Conservation (phyloP, 2,113 vertebrate genomes). For the Sterrhoptilus dennistouni region DNA sequence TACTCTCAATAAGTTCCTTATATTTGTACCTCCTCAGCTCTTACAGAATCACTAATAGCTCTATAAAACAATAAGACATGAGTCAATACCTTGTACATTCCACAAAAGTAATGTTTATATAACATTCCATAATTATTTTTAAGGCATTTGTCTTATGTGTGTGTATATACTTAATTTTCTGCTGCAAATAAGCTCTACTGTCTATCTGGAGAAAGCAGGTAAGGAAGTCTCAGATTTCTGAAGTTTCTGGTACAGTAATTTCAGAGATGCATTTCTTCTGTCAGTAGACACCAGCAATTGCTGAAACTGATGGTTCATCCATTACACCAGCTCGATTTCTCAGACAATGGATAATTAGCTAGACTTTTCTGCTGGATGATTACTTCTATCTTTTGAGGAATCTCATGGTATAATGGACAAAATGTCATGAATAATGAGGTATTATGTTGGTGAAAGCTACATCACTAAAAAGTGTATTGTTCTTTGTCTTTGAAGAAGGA, state of each 20-base stretch:
- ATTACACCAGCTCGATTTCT: conserved; percentile 35
- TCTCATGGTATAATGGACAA: conserved; percentile 32
- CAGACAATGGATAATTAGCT: conserved; percentile 59
- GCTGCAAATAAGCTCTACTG: neutral
- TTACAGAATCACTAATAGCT: neutral
- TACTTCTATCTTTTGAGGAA: conserved; percentile 40
- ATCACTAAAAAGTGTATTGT: neutral
- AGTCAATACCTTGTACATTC: neutral
- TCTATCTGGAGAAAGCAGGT: neutral
- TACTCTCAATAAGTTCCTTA: neutral
- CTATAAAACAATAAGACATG: neutral
- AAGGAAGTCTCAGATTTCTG: neutral
- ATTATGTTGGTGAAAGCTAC: conserved; percentile 18
- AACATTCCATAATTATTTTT: neutral
- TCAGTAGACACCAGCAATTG: neutral
- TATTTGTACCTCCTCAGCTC: neutral
- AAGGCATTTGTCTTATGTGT: neutral
- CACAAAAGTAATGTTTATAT: neutral
- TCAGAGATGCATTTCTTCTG: conserved; percentile 41
- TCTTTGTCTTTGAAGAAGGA: neutral
- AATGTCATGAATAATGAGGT: conserved; percentile 31
- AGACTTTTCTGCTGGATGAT: conserved; percentile 30
- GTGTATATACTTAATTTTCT: neutral
- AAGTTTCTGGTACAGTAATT: conserved; percentile 12
- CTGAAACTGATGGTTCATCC: conserved; percentile 54